Conservation (phyloP, 2,113 vertebrate species). For the Columba janthina region DNA sequence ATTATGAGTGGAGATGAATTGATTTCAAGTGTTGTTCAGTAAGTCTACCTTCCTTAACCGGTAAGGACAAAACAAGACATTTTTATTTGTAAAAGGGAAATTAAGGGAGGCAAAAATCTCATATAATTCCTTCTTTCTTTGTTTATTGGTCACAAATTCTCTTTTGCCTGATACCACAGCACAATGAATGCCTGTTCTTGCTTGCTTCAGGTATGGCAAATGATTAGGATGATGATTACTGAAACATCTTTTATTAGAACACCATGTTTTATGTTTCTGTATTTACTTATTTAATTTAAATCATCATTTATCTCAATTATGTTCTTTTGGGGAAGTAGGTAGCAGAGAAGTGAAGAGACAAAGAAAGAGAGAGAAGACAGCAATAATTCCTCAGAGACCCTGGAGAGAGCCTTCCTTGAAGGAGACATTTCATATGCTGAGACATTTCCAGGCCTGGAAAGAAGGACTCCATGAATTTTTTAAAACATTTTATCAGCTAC, state of each 20-base stretch:
- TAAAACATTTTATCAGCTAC: background rate
- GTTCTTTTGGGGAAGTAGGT: background rate
- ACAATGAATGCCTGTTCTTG: background rate
- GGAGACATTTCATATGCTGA: background rate
- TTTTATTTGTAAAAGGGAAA: background rate
- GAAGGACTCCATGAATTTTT: background rate
- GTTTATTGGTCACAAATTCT: background rate
- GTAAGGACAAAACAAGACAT: background rate
- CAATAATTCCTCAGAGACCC: background rate
- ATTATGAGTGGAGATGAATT: background rate
- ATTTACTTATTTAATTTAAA: background rate
- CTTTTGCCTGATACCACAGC: background rate
- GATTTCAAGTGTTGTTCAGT: background rate
- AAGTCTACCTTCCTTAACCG: background rate
- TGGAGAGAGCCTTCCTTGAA: background rate
- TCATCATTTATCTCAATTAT: background rate
- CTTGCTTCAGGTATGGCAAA: background rate
- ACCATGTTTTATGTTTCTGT: background rate
- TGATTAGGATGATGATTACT: background rate
- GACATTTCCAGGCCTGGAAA: background rate
- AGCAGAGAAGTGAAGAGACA: background rate
- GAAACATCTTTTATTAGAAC: background rate
- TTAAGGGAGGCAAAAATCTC: fast-evolving
- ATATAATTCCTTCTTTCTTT: background rate
- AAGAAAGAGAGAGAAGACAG: background rate